Conservation (phyloP, 2,113 vertebrate species). For the Semicossyphus pulcher region DNA sequence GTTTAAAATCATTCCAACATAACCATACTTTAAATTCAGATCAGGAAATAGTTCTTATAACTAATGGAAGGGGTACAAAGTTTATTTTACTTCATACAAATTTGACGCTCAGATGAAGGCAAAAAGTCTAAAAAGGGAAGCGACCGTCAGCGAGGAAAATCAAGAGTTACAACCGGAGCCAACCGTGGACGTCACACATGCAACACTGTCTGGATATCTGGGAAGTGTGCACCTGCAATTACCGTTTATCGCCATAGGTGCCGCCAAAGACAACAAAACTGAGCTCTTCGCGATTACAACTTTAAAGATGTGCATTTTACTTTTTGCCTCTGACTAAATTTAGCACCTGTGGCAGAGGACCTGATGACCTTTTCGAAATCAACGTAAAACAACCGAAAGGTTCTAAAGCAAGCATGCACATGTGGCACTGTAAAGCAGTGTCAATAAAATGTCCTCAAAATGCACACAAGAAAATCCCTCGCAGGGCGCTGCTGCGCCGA, state of each 20-base stretch:
- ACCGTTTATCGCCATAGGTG: too few species aligned
- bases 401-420: not conserved
- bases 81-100: not conserved
- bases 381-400: not conserved
- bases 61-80: not conserved
- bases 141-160: too few species aligned
- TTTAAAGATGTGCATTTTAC: not conserved
- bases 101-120: too few species aligned
- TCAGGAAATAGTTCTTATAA: not conserved
- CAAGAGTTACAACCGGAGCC: too few species aligned
- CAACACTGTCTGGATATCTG: too few species aligned
- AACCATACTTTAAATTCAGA: not conserved
- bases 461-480: slow-evolving; percentile 6
- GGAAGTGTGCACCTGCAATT: too few species aligned
- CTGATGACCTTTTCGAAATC: not conserved
- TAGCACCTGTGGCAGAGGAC: not conserved
- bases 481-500: not conserved
- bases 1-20: not conserved
- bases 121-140: too few species aligned
- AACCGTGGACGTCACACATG: too few species aligned
- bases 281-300: too few species aligned
- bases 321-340: not conserved
- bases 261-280: too few species aligned
- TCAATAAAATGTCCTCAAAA: slow-evolving; percentile 14
- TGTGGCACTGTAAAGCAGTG: not conserved